These are phyloP conservation scores for Austrofundulus limnaeus DNA, from an alignment of 2,113 vertebrate genomes.

Conservation along the genomic window DNA sequence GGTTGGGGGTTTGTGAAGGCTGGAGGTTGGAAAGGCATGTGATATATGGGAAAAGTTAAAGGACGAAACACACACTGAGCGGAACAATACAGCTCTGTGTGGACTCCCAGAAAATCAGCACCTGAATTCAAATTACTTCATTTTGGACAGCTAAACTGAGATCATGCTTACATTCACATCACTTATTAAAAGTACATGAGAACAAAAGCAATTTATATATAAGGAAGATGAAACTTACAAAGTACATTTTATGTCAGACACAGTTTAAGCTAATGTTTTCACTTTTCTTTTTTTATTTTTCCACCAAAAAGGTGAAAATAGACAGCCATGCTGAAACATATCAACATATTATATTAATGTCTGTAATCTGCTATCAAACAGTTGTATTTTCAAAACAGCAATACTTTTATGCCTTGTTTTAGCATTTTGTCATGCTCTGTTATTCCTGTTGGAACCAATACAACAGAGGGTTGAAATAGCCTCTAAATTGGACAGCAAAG, in stretches of 20 bases:
- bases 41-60: slow-evolving; percentile 64
- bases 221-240: neutral
- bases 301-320: no score
- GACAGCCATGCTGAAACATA: no score
- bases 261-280: no score
- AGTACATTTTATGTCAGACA: no score
- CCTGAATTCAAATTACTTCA: slow-evolving; percentile 16
- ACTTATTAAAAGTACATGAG: neutral
- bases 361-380: neutral
- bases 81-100: slow-evolving; percentile 12
- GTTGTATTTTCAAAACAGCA: neutral
- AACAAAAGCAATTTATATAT: neutral
- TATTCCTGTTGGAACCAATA: neutral
- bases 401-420: neutral
- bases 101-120: slow-evolving; percentile 6
- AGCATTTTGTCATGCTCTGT: neutral
- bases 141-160: neutral
- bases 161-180: neutral
- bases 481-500: slow-evolving; percentile 5
- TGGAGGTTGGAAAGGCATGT: slow-evolving; percentile 45
- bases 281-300: no score
- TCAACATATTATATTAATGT: no score
- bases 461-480: neutral
- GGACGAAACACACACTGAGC: slow-evolving; percentile 25
- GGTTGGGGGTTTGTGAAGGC: slow-evolving; percentile 56